Conservation (phyloP, 2,113 vertebrate species). For the Hystrix cristata region DNA sequence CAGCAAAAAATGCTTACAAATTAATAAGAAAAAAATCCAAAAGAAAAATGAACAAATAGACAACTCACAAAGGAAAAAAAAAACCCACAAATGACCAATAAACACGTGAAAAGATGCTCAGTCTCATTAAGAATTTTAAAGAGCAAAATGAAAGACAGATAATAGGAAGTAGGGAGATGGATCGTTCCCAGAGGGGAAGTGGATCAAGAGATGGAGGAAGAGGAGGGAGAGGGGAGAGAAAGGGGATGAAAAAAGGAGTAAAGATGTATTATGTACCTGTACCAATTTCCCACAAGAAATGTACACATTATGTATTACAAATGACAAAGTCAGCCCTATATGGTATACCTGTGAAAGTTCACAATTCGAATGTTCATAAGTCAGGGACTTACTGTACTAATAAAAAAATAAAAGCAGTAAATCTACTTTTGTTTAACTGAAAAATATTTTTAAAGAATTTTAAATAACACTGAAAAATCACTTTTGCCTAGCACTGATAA, state of each 20-base stretch:
- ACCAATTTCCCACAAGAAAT: background rate
- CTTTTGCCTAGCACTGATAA: background rate
- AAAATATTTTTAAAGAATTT: background rate
- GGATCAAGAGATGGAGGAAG: background rate
- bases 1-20: conserved; percentile 52
- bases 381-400: background rate
- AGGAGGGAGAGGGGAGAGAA: background rate
- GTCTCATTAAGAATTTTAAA: background rate
- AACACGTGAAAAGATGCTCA: conserved; percentile 7
- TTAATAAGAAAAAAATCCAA: background rate
- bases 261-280: background rate
- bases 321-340: background rate
- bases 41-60: background rate
- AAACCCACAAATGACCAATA: background rate
- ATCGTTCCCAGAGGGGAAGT: background rate
- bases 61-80: background rate
- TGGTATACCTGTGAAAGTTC: background rate
- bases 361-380: background rate
- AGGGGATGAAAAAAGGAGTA: background rate
- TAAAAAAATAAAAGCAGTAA: background rate
- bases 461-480: background rate
- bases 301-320: background rate
- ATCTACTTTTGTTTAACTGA: background rate
- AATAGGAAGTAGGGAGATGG: background rate
- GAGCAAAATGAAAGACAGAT: background rate